Evolutionary conservation across 30 jellyfish, hydroid and myxozoan species (phyloP).

Genomic region (Pelagia noctiluca): DNA sequence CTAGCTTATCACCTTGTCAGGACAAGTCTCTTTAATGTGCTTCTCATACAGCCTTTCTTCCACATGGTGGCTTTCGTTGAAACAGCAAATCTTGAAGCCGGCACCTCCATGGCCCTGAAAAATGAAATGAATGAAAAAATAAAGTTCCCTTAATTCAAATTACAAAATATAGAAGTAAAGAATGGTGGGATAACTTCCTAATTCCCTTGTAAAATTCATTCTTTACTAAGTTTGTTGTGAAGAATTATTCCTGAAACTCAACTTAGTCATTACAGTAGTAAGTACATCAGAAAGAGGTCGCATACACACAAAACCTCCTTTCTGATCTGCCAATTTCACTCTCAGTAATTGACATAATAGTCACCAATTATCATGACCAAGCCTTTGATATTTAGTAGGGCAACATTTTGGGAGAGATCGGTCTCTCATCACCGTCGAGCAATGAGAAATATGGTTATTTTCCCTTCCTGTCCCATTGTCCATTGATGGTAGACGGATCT

Average conservation of each 20-base stretch:
- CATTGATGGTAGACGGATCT: too few relatives aligned
- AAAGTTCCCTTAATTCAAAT: too few relatives aligned
- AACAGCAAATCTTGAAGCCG: constrained; percentile 56
- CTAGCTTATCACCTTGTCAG: constrained; percentile 65
- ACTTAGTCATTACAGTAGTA: background rate
- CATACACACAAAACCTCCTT: too few relatives aligned
- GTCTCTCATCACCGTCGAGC: too few relatives aligned
- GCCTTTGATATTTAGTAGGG: too few relatives aligned
- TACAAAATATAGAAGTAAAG: background rate
- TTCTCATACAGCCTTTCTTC: constrained; percentile 66
- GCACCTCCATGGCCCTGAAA: constrained; percentile 70
- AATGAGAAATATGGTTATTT: too few relatives aligned
- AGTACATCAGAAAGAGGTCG: background rate
- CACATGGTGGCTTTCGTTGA: constrained; percentile 75
- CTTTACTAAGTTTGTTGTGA: background rate
- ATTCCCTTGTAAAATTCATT: background rate
- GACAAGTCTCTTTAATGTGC: constrained; percentile 73
- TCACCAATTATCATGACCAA: too few relatives aligned
- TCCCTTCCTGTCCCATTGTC: too few relatives aligned
- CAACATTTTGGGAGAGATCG: too few relatives aligned
- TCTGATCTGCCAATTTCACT: too few relatives aligned
- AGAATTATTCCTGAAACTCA: background rate
- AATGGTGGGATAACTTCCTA: background rate
- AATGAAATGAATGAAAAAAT: background rate
- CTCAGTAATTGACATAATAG: too few relatives aligned